Base-by-base conservation (phyloP, 2,113 vertebrate species). In the Platanista minor region DNA sequence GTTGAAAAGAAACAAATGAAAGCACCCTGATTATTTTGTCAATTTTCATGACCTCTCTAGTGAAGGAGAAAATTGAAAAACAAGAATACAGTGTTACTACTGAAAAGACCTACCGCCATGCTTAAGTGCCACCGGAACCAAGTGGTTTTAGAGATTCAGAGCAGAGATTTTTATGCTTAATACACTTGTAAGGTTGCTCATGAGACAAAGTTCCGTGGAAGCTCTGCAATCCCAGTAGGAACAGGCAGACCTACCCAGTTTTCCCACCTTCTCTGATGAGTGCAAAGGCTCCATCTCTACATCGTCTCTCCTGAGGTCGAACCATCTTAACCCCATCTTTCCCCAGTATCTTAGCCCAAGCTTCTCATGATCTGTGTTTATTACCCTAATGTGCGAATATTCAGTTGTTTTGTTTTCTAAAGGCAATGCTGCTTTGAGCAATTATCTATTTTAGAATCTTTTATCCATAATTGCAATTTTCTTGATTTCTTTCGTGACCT, bases 51-150 rank as follows among this genome's bases (percentile, higher is more conserved):
- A 59, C 17, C 59, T 52, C 17, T 4, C 33, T 41, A 57, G 4
- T 39, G 18, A 43, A 39, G 23, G 59, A 31, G 67, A 64, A 57
- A 90, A 46, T 33, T 61, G 9, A 29, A 46, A 43, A 11, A 23
- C 20, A 90, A 39, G 12, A 83, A 29, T 12, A 41, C 0, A 39
- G 39, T 46, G 29, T 18, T 69, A 10, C 17, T 33, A 8, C 59
- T 31, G 11, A 21, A 57, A 20, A 75, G 23, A 36, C 17, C 39
- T 46, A 2, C 23, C 3, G 11, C 27, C 31, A 49, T 8, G 25
- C 15, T 14, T 3, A 8, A 10, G n/a, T 10, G 5, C 3, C 2
- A 17, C 5, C 2, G 3, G 41, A 29, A 9, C 8, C n/a, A 64
- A 4, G 36, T 62, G 18, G 21, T 15, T 36, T 46, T 39, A 15